Base-by-base conservation (phyloP, 2,888 invertebrate species). In the Neelides folsomi region DNA sequence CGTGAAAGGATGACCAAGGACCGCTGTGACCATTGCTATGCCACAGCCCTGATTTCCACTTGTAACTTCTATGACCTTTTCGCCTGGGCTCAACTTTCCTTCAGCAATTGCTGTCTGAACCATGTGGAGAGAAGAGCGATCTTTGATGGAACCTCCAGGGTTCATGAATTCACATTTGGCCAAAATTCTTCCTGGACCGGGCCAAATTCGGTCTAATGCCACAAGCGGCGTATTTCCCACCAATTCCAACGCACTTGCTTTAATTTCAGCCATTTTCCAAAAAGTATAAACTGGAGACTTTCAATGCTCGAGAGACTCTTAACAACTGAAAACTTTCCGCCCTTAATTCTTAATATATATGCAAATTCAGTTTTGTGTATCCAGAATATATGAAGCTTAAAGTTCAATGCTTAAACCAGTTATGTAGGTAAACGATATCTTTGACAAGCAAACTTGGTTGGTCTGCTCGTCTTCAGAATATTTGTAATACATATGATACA, bases 21-120 rank as follows among this genome's bases (percentile, higher is more conserved):
- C 53, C 2, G 56, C 53, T 42, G 49, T 47, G 15, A 54, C 57
- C 50, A 57, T 43, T 9, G 57, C 57, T 2, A 57, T 20, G 8
- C 57, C 57, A 42, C 57, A 57, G 20, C 57, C 57, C 42, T 57
- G 57, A 40, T 57, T 57, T 38, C 57, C 57, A 20, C 51, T 51
- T 3, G 57, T 53, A 9, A 57, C 57, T 43, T 57, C 57, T 12
- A 56, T 37, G 8, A 56, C 49, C n/a, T 38, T 20, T 2, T 34
- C 53, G 5, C 48, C 46, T 0, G 56, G 56, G 15, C 43, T 35
- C 4, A 56, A 20, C 2, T 42, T 35, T 1, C 56, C 56, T 1
- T 15, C 13, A 1, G 51, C 49, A 10, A 46, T 1, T 1, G 49
- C 56, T 12, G 41, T 49, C 12, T 51, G 37, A 15, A 56, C 51